Evolutionary conservation across 2,888 invertebrate species (phyloP).

Genomic region (Aporophyla nigra): DNA sequence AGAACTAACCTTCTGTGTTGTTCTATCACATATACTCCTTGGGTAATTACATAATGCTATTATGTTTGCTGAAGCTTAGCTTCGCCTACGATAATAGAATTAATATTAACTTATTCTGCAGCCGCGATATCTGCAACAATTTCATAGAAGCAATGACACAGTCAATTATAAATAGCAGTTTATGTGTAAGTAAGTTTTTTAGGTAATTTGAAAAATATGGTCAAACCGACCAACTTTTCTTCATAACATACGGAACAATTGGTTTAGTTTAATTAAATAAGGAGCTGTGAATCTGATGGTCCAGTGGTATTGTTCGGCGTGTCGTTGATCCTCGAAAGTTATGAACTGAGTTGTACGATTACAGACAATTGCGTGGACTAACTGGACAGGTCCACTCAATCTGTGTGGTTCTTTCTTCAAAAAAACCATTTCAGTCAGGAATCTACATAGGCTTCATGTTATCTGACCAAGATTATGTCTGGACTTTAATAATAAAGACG

Average conservation of each 20-base stretch:
- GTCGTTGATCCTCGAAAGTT: too few species aligned
- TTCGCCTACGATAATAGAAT: constrained; percentile 35
- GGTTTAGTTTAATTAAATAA: too few species aligned
- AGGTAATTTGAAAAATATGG: background rate
- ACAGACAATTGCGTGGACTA: too few species aligned
- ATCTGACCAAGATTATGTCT: too few species aligned
- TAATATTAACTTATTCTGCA: constrained; percentile 37
- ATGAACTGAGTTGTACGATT: too few species aligned
- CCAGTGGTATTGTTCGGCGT: too few species aligned
- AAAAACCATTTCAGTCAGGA: too few species aligned
- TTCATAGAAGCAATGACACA: background rate
- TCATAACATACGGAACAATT: background rate
- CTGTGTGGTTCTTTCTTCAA: too few species aligned
- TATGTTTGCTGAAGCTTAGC: constrained; percentile 39
- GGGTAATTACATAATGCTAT: constrained; percentile 41
- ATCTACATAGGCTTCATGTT: too few species aligned
- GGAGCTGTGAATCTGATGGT: too few species aligned
- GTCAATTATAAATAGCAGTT: background rate
- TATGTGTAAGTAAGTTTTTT: background rate
- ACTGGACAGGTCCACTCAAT: too few species aligned
- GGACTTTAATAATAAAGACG: too few species aligned
- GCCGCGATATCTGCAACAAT: background rate
- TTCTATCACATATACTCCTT: background rate
- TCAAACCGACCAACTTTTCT: background rate
- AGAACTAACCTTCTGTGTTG: background rate